Conservation (phyloP, 1,140 invertebrate species). For the Drosophila nasuta region DNA sequence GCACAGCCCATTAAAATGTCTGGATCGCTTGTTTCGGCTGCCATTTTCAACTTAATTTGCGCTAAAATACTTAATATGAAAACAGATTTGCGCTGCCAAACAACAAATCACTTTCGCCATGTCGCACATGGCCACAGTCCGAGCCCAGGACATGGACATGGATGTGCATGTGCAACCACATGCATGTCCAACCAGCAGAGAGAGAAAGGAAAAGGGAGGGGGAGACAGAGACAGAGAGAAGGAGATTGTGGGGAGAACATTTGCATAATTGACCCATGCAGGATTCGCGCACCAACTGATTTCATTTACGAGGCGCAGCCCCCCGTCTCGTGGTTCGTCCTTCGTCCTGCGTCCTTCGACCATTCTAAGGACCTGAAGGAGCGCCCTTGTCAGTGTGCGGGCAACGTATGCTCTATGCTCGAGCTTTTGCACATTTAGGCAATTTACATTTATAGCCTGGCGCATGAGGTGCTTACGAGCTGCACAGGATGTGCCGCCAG, state of each 20-base stretch:
- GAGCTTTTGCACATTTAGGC: slow-evolving; percentile 81
- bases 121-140: slow-evolving; percentile 50
- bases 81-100: slow-evolving; percentile 79
- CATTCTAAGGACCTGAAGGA: neutral
- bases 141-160: slow-evolving; percentile 29
- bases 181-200: neutral
- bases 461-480: slow-evolving; percentile 82
- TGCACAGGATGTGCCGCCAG: slow-evolving; percentile 80
- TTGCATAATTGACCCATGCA: slow-evolving; percentile 83
- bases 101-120: slow-evolving; percentile 80
- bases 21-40: slow-evolving; percentile 55
- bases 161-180: slow-evolving; percentile 22
- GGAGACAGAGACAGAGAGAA: neutral
- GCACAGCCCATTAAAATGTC: slow-evolving; percentile 41
- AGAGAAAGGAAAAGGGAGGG: neutral
- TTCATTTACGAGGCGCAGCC: slow-evolving; percentile 69
- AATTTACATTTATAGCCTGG: slow-evolving; percentile 83
- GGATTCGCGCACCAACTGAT: slow-evolving; percentile 83
- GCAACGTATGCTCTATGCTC: slow-evolving; percentile 81
- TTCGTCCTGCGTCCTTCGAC: neutral
- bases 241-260: slow-evolving; percentile 50
- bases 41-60: slow-evolving; percentile 76
- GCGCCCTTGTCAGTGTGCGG: slow-evolving; percentile 53
- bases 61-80: slow-evolving; percentile 82
- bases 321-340: neutral